These are phyloP conservation scores for Bovichtus variegatus DNA, from an alignment of 2,797 vertebrate genomes.

Conservation along the genomic window DNA sequence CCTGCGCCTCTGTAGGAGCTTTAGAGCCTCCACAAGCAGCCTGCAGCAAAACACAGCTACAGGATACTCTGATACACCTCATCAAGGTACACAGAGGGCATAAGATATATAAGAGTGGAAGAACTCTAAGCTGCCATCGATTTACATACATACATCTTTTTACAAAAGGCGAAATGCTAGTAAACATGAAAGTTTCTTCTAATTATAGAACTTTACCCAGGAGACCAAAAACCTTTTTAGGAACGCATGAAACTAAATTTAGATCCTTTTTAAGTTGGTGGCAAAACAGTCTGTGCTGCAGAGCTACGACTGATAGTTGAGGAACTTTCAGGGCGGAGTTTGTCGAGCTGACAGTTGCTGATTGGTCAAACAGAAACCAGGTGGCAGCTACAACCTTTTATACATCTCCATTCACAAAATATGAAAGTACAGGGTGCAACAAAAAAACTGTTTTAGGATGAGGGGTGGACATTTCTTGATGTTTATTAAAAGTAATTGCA, in stretches of 20 bases:
- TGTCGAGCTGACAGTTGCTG: not conserved
- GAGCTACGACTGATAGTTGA: not conserved
- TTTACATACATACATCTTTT: not conserved
- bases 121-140: not conserved
- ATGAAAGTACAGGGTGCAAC: not conserved
- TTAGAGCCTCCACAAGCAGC: conserved; percentile 80
- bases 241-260: not conserved
- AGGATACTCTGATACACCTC: conserved; percentile 93
- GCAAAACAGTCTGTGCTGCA: not conserved
- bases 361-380: not conserved
- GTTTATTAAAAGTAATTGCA: not conserved
- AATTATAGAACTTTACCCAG: not conserved
- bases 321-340: not conserved
- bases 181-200: not conserved
- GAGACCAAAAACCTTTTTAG: not conserved
- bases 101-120: not conserved
- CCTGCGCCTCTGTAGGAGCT: conserved; percentile 75
- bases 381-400: not conserved
- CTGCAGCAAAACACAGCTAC: conserved; percentile 92
- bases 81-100: conserved; percentile 83
- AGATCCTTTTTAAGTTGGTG: too few species aligned
- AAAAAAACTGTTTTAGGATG: too few species aligned
- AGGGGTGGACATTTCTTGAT: not conserved
- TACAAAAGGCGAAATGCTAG: not conserved
- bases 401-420: not conserved